Conservation (phyloP, 1,140 invertebrate genomes). For the Drosophila bifasciata region DNA sequence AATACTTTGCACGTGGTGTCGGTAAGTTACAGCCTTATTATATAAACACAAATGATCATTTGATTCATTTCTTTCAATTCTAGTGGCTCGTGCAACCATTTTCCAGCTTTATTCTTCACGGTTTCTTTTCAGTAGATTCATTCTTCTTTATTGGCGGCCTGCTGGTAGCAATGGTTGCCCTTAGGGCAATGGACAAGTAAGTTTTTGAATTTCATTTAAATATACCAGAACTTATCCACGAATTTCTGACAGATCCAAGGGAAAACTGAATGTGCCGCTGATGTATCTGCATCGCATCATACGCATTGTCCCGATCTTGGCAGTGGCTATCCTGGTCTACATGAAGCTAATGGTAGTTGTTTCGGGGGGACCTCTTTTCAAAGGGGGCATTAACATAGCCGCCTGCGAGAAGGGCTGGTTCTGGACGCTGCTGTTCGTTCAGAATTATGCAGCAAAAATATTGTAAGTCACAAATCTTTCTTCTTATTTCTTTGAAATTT, state of each 20-base stretch:
- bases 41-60: too few relatives aligned
- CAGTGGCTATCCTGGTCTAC: slow-evolving; percentile 55
- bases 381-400: slow-evolving; percentile 20
- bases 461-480: slow-evolving; percentile 4
- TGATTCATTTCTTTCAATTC: slow-evolving; percentile 6
- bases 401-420: slow-evolving; percentile 67
- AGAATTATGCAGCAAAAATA: slow-evolving; percentile 62
- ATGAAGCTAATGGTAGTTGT: slow-evolving; percentile 34
- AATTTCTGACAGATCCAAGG: slow-evolving; percentile 34
- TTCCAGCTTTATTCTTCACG: slow-evolving; percentile 86
- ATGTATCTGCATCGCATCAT: slow-evolving; percentile 70
- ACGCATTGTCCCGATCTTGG: slow-evolving; percentile 54
- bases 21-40: slow-evolving; percentile 11
- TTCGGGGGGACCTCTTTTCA: slow-evolving; percentile 47
- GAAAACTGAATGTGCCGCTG: slow-evolving; percentile 56
- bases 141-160: slow-evolving; percentile 89
- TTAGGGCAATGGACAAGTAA: slow-evolving; percentile 87
- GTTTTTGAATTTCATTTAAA: too few relatives aligned
- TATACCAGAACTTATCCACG: too few relatives aligned
- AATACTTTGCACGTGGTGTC: slow-evolving; percentile 42
- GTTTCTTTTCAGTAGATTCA: slow-evolving; percentile 87
- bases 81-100: slow-evolving; percentile 83
- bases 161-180: slow-evolving; percentile 86
- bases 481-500: too few relatives aligned
- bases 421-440: slow-evolving; percentile 57